A percentile compares a stretch with the other conserved stretches of the same genome.
Evolutionary conservation across 2,113 vertebrate species (phyloP).

Genomic region (Galeopterus variegatus): DNA sequence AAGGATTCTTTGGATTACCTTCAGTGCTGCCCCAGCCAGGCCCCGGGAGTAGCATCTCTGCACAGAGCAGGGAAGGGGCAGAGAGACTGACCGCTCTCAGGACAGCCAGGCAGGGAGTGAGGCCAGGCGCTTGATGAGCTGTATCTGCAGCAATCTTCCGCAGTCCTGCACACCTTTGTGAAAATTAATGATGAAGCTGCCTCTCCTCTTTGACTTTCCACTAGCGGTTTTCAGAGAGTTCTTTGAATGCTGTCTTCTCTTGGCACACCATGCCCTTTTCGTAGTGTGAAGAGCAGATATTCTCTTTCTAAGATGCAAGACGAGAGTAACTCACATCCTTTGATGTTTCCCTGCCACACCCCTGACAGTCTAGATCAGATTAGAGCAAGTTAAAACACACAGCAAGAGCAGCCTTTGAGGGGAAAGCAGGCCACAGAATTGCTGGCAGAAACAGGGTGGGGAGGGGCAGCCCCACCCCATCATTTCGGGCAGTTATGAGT

Average conservation of each 20-base stretch:
- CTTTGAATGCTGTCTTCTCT: neutral
- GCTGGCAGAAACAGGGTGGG: too few relatives aligned
- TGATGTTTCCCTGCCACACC: neutral
- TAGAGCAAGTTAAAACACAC: neutral
- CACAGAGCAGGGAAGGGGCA: neutral
- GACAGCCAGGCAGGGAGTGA: neutral
- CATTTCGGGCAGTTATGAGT: neutral
- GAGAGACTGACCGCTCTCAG: neutral
- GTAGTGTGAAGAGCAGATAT: neutral
- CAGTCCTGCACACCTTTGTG: neutral
- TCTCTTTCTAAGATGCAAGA: neutral
- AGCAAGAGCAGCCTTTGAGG: neutral
- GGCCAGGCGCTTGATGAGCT: neutral
- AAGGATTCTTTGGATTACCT: conserved; percentile 78
- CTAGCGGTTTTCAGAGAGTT: neutral
- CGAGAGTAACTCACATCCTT: neutral
- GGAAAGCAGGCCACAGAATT: neutral
- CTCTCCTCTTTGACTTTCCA: neutral
- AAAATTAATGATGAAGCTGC: neutral
- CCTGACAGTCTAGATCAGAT: too few relatives aligned
- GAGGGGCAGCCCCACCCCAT: neutral
- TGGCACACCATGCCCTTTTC: neutral
- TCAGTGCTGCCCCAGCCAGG: conserved; percentile 74
- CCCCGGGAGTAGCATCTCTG: conserved; percentile 62
- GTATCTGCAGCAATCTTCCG: neutral